Evolutionary conservation across 2,797 vertebrate genomes (phyloP), one percentile per base, ranked within the genome.

Genomic region (Amniataba percoides): DNA sequence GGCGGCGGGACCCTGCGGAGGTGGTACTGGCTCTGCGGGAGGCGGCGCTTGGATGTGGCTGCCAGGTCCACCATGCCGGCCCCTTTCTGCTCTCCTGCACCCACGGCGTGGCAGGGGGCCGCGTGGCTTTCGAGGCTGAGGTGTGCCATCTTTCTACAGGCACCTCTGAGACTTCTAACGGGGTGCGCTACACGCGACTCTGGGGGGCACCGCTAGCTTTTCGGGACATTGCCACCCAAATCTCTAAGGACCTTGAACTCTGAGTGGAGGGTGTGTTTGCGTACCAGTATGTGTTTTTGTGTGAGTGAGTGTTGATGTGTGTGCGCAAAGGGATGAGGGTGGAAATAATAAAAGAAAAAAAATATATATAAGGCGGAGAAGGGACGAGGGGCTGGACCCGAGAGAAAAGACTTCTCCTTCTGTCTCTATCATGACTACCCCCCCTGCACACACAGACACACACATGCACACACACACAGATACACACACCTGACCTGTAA

Each of bases 31-130:
- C 96, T 65, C 93, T 97, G 91, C 94, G 92, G 90, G 95, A 96
- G 92, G 96, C 96, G 84, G 95, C 96, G 0, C 94, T 95, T 6
- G 94, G 95, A 15, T 96, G 95, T 70, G 93, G 95, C 85, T 97
- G 97, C 92, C 95, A 94, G 85, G 96, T 96, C 88, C 95, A 94
- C 87, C 95, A 96, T 75, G 95, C 96, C 14, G 96, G 96, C 86
- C 96, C 96, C 78, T 97, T 97, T 91, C 95, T 97, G 92, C 95
- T 97, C 82, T 96, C 96, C 94, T 97, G 96, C 92, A 95, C 94
- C 84, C 96, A 95, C 5, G 96, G 95, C 85, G 89, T 90, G 81
- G 95, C 95, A 63, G 95, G 94, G 81, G 93, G 96, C 89, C 94
- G 94, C 40, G 96, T 96, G 89, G 95, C 94, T 89, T 97, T 96